Conservation (phyloP, 2,113 vertebrate species). For the Corythoichthys haematopterus region DNA sequence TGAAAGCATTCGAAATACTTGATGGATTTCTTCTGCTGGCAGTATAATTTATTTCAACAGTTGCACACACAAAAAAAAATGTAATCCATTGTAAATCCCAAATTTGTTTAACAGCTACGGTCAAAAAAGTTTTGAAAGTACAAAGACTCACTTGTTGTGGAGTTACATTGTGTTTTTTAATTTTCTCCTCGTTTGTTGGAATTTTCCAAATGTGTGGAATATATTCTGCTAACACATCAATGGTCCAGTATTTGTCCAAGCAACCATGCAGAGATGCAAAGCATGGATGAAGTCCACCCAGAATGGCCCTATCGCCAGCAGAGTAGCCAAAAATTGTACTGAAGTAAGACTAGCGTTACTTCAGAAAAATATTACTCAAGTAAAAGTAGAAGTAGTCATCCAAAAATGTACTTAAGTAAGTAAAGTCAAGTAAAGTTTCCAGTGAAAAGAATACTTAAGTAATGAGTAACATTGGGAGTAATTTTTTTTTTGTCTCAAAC, state of each 20-base stretch:
- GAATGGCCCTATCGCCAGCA: no score
- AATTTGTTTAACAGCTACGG: background rate
- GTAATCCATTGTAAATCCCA: background rate
- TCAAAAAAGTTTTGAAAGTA: background rate
- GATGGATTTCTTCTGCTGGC: background rate
- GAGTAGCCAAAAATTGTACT: no score
- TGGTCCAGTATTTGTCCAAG: conserved; percentile 11
- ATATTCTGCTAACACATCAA: background rate
- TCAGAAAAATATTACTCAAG: no score
- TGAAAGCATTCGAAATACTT: background rate
- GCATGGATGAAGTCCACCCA: conserved; percentile 39
- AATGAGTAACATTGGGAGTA: no score
- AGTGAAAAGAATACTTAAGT: no score
- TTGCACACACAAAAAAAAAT: background rate
- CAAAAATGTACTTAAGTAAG: no score
- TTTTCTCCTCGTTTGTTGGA: no score
- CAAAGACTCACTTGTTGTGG: background rate
- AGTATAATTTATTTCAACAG: background rate
- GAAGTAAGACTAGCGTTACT: no score
- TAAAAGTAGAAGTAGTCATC: no score
- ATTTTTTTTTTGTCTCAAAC: no score
- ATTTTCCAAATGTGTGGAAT: no score
- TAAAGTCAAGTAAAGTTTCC: no score
- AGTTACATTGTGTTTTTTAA: background rate
- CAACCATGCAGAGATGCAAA: background rate